Conservation (phyloP, 2,888 invertebrate species). For the Callimorpha dominula region DNA sequence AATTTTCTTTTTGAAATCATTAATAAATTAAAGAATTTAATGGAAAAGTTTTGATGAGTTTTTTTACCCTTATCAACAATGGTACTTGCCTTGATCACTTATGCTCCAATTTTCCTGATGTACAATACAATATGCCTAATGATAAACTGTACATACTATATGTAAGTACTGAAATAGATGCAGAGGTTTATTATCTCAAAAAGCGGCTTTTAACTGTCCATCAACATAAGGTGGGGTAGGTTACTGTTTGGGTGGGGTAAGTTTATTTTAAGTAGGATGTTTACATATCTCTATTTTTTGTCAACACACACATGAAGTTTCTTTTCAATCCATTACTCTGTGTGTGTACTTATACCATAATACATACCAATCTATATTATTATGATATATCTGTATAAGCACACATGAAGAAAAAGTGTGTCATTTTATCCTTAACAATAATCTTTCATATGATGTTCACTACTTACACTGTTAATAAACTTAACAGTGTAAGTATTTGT, state of each 20-base stretch:
- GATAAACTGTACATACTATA: neutral
- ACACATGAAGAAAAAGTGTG: constrained; percentile 21
- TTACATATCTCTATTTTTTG: too few species aligned
- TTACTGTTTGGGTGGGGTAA: too few species aligned
- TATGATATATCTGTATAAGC: neutral
- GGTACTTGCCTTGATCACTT: neutral
- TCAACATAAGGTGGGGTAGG: too few species aligned
- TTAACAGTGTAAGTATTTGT: constrained; percentile 64
- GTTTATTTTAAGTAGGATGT: too few species aligned
- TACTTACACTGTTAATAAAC: constrained; percentile 37
- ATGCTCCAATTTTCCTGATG: neutral
- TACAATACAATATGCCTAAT: neutral
- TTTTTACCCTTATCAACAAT: neutral
- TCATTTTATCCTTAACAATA: constrained; percentile 40
- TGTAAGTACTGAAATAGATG: neutral
- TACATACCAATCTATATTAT: too few species aligned
- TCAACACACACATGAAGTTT: too few species aligned
- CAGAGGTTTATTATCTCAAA: neutral
- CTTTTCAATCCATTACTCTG: too few species aligned
- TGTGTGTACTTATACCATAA: too few species aligned
- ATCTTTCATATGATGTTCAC: constrained; percentile 60
- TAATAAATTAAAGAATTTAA: too few species aligned
- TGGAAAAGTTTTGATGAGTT: neutral
- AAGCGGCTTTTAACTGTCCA: neutral
- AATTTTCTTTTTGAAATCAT: too few species aligned